These are phyloP conservation scores for Glossosoma conforme DNA, from an alignment of 1,140 invertebrate genomes.

Conservation along the genomic window DNA sequence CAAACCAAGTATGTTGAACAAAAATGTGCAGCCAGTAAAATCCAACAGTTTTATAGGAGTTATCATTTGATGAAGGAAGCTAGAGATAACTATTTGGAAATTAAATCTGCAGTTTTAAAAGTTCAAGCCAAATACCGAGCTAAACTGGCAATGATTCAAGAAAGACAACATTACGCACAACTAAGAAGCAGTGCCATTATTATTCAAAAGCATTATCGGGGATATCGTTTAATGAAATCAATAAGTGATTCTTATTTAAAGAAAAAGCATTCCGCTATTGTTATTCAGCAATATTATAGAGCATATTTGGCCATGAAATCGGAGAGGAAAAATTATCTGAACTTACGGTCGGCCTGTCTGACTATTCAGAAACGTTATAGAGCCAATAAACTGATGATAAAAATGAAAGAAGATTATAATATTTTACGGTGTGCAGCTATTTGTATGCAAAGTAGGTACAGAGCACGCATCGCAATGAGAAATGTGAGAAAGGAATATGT, in stretches of 20 bases:
- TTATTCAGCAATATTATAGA: constrained; percentile 35
- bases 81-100: constrained; percentile 37
- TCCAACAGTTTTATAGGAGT: constrained; percentile 48
- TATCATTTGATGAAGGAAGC: constrained; percentile 38
- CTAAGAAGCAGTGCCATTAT: constrained; percentile 33
- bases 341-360: constrained; percentile 23
- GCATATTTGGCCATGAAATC: constrained; percentile 21
- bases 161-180: constrained; percentile 40
- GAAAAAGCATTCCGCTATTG: constrained; percentile 14
- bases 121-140: constrained; percentile 49
- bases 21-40: constrained; percentile 34
- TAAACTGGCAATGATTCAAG: constrained; percentile 36
- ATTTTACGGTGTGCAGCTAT: no score
- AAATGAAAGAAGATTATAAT: not conserved
- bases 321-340: constrained; percentile 27
- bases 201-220: constrained; percentile 21
- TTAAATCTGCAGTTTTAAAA: constrained; percentile 35
- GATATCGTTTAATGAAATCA: not conserved
- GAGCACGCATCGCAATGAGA: constrained; percentile 8
- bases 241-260: constrained; percentile 21
- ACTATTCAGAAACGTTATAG: constrained; percentile 37
- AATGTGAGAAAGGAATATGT: constrained; percentile 25
- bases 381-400: constrained; percentile 1
- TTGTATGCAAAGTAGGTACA: no score
- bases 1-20: constrained; percentile 34